Base-by-base conservation (phyloP, 2,113 vertebrate species). In the Zapornia atra region DNA sequence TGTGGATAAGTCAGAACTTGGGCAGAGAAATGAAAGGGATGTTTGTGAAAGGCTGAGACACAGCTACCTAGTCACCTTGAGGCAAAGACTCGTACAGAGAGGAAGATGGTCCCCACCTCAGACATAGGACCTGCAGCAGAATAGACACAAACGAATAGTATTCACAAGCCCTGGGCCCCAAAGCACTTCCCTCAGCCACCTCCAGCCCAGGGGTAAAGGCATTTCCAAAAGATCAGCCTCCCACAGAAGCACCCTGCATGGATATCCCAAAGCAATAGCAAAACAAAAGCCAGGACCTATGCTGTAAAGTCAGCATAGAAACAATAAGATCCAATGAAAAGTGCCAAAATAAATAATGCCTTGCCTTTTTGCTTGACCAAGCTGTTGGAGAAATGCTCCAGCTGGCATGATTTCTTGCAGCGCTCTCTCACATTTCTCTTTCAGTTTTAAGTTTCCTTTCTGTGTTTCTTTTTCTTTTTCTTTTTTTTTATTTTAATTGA, bases 61-160 rank as follows among this genome's bases (percentile, higher is more conserved):
- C n/a, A 20, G 26, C 36, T 59, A 65, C 5, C 9, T 31, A 29
- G 33, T 54, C 53, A 71, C 9, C 17, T 57, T 6, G 36, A 66
- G 33, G 21, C 28, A 77, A 76, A 40, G 34, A 34, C 29, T 83
- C 10, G 36, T 44, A 38, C 11, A 29, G 29, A 60, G 15, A 56
- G 22, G 50, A 89, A 25, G 38, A 40, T 7, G 8, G 71, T 42
- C 15, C 59, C 21, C 50, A 51, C 28, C 22, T 69, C 34, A 72
- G 44, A 78, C 34, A 87, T 28, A 51, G 3, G 68, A 10, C 12
- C 19, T 72, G 53, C 34, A 86, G 70, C 1, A 46, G 1, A 36
- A n/a, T 9, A 22, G 25, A 68, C 42, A n/a, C 2, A 3, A 31
- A 11, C 54, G 28, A 63, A 14, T 0, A 0, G 36, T 76, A 16